A percentile compares a stretch with the other conserved stretches of the same genome.
Evolutionary conservation across 2,797 vertebrate genomes (phyloP).

Genomic region (Coregonus ussuriensis): DNA sequence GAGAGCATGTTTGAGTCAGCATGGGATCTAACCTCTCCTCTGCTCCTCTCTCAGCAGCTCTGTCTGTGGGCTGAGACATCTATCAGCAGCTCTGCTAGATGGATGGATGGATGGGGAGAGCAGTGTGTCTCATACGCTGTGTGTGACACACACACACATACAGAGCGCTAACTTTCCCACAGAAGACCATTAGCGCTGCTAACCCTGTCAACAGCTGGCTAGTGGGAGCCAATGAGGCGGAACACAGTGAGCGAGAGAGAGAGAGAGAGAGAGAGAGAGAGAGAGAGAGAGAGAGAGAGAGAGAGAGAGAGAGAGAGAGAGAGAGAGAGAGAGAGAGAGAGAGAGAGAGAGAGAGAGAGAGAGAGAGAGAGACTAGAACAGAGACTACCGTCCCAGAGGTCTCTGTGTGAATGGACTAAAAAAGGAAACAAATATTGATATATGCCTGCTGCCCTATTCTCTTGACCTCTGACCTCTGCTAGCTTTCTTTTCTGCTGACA

Average conservation of each 20-base stretch:
- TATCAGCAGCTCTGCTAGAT: slow-evolving; percentile 60
- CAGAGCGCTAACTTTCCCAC: slow-evolving; percentile 58
- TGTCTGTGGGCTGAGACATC: slow-evolving; percentile 55
- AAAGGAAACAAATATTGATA: slow-evolving; percentile 75
- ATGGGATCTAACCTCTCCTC: slow-evolving; percentile 29
- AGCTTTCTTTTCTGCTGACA: slow-evolving; percentile 61
- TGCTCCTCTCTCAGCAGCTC: slow-evolving; percentile 34
- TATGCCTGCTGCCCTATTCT: slow-evolving; percentile 64
- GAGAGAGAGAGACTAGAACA: not conserved
- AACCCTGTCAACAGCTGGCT: slow-evolving; percentile 69
- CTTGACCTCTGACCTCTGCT: slow-evolving; percentile 64
- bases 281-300: no score
- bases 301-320: slow-evolving; percentile 9
- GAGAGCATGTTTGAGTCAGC: not conserved
- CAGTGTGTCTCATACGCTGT: not conserved
- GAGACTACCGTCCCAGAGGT: slow-evolving; percentile 44
- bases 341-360: slow-evolving; percentile 10
- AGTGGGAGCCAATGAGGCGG: slow-evolving; percentile 37
- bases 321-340: not conserved
- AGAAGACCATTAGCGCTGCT: slow-evolving; percentile 57
- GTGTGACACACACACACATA: no score
- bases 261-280: no score
- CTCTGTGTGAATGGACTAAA: slow-evolving; percentile 57
- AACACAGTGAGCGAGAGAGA: slow-evolving; percentile 50
- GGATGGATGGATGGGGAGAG: slow-evolving; percentile 25